Percentiles rank a stretch among this genome's conserved stretches.
These are phyloP conservation scores for Zenarchopterus dispar DNA, from an alignment of 2,797 vertebrate species.

Conservation along the genomic window DNA sequence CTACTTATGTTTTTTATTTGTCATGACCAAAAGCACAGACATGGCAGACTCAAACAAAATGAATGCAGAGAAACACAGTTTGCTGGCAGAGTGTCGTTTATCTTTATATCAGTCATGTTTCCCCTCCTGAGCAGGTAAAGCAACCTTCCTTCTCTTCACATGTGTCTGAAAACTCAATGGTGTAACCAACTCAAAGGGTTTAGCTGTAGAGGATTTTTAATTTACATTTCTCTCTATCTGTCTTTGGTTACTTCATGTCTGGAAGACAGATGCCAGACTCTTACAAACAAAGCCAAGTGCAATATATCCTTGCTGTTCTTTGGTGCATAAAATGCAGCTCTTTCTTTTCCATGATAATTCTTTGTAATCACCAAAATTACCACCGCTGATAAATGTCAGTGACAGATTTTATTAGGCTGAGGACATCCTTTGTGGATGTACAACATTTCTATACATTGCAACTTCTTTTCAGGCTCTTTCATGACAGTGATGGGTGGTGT, in stretches of 20 bases:
- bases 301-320: background rate
- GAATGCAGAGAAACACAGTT: too few species aligned
- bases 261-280: conserved; percentile 26
- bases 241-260: conserved; percentile 32
- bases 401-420: background rate
- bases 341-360: background rate
- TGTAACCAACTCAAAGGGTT: conserved; percentile 10
- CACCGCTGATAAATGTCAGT: background rate
- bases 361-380: background rate
- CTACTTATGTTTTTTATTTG: too few species aligned
- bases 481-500: background rate
- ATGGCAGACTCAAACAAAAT: too few species aligned
- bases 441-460: conserved; percentile 3
- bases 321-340: background rate
- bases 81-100: too few species aligned
- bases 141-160: background rate
- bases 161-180: background rate
- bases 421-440: too few species aligned
- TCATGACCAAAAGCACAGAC: too few species aligned
- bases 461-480: conserved; percentile 12
- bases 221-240: background rate
- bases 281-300: conserved; percentile 7
- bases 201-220: background rate
- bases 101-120: background rate
- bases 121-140: background rate